Evolutionary conservation across 2,888 invertebrate genomes (phyloP).

Genomic region (Leptinotarsa tumamoca): DNA sequence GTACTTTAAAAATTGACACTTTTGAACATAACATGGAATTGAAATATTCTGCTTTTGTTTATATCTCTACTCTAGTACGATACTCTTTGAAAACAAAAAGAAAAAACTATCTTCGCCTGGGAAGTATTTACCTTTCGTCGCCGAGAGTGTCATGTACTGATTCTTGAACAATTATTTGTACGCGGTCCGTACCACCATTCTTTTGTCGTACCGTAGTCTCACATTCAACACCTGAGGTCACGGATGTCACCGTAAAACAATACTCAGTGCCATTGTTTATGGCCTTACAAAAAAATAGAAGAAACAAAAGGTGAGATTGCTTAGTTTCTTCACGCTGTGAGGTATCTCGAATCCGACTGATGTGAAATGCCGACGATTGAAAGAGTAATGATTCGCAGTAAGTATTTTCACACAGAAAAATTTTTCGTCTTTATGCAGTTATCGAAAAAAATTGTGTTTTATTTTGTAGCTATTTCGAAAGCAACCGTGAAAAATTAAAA

Average conservation of each 20-base stretch:
- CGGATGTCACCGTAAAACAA: slow-evolving; percentile 13
- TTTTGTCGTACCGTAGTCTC: slow-evolving; percentile 13
- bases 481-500: too few species aligned
- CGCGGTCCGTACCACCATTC: slow-evolving; percentile 15
- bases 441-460: too few species aligned
- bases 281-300: not conserved
- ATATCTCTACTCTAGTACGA: not conserved
- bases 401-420: too few species aligned
- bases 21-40: too few species aligned
- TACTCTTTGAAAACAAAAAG: not conserved
- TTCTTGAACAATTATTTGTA: slow-evolving; percentile 19
- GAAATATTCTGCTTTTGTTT: too few species aligned
- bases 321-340: slow-evolving; percentile 3
- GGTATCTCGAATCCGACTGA: not conserved
- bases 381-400: not conserved
- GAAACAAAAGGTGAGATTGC: slow-evolving; percentile 13
- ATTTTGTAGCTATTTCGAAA: too few species aligned
- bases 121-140: slow-evolving; percentile 18
- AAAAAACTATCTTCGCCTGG: not conserved
- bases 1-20: too few species aligned
- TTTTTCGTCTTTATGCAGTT: too few species aligned
- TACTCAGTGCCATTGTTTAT: slow-evolving; percentile 16
- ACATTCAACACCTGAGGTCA: slow-evolving; percentile 19
- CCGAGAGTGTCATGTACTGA: slow-evolving; percentile 13
- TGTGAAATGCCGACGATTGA: not conserved